Evolutionary conservation across 2,888 invertebrate species (phyloP), one percentile per base, ranked within the genome.

Genomic region (Drosophila picticornis): DNA sequence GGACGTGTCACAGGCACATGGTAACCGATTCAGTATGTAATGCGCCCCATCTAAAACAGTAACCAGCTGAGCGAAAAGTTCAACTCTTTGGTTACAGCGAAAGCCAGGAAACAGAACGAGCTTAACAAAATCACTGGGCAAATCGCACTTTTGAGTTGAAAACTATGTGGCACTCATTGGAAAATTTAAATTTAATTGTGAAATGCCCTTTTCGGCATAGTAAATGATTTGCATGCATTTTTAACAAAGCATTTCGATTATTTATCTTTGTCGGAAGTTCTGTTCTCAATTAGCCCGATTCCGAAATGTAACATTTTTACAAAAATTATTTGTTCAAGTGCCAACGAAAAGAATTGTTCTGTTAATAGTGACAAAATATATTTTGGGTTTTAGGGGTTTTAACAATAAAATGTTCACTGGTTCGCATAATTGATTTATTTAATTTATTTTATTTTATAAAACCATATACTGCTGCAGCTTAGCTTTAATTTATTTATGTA

Each of bases 31-130:
- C 10, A 22, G 32, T 29, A 48, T 57, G 53, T 53, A 55, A 67
- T 59, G 71, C 48, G 66, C 6, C 22, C 32, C 34, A 34, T 58
- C 56, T 46, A 27, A 59, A 64, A 46, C 61, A 46, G 81, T 65
- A 64, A 65, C 72, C 67, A 67, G 81, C 64, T 58, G 63, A 63
- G 72, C 38, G 46, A 52, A 60, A 74, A 50, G 46, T 32, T 34
- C 52, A 72, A n/a, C 56, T 7, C 56, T 59, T 59, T 36, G 48
- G 46, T 43, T 65, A 32, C 34, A 7, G 32, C 29, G 16, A 31
- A 22, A n/a, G 16, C 19, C 60, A 46, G 13, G 19, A 32, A 53
- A 25, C 36, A 27, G n/a, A 38, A 57, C 29, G 22, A 36, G 7
- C 22, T 22, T 4, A n/a, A n/a, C 50, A 19, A 50, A 50, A 19